Evolutionary conservation across 2,797 vertebrate genomes (phyloP), one percentile per base, ranked within the genome.

Genomic region (Lithobates pipiens): DNA sequence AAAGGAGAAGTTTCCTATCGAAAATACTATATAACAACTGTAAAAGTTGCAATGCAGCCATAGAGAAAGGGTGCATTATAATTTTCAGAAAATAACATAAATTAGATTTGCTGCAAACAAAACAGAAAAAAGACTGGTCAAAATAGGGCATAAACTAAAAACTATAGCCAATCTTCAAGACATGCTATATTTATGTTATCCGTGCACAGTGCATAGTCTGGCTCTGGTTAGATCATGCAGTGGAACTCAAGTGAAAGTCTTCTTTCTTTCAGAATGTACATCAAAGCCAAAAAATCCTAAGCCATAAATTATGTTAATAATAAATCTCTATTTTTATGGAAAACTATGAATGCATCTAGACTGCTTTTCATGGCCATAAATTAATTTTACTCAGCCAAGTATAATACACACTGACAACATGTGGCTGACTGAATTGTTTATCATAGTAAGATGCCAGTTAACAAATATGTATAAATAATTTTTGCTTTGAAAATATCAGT

Each of bases 341-440:
- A 29, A 57, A 39, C 57, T 32, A 68, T 73, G 18, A 65, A 46
- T 25, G 15, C 57, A 85, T 74, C 69, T 39, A 13, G 70, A 77
- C 68, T 61, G 65, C 68, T 78, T 67, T 77, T 27, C 36, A 44
- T 32, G 16, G 65, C 13, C 46, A 69, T 70, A 81, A 81, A 81
- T 85, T 13, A 79, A 68, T 75, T 65, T 65, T 69, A 67, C 69
- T 76, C 77, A 81, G 72, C 78, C 72, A 81, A 81, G 61, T 70
- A 81, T 75, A 74, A 50, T 76, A 63, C 34, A 29, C 71, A 61
- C 77, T 75, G 32, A 85, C 77, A 68, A 80, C 68, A 81, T 81
- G 71, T 76, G 72, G 63, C 77, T 80, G 77, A 85, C 80, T 75
- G 44, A 69, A 82, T 25, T 81, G 72, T 82, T 76, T 86, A 81